Base-by-base conservation (phyloP, 2,113 vertebrate species). In the Ceuthmochares aereus region DNA sequence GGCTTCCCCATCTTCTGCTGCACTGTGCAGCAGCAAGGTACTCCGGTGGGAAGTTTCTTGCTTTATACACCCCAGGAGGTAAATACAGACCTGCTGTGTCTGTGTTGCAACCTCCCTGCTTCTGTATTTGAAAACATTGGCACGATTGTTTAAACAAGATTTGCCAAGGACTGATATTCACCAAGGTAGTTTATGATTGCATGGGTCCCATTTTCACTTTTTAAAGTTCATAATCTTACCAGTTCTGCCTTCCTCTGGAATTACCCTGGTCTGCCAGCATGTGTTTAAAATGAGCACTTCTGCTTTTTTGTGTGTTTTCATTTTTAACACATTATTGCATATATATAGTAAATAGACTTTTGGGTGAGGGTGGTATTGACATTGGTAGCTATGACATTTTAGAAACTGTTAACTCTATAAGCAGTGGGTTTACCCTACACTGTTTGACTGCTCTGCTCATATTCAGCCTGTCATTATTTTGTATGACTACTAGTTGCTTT, bases 231-330 rank as follows among this genome's bases (percentile, higher is more conserved):
- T 34, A 40, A 29, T 29, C 42, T 84, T 42, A 52, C 21, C 19
- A 66, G 11, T 74, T 87, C 64, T 84, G 45, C 34, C 25, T 91
- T 89, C 34, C n/a, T 78, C 77, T 84, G 76, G 76, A 94, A 91
- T 51, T 89, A 84, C 87, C 89, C 80, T 63, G 12, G 4, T 72
- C 60, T 89, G 29, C 7, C 36, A 87, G 37, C 30, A 32, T 37
- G 16, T 27, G 10, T 87, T 84, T 54, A 63, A 86, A 96, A 81
- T 18, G 0, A 66, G 42, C 23, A 63, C 67, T 87, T 94, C 89
- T 56, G 22, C 49, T 83, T 91, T 85, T 68, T 69, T 43, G 27
- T 45, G 5, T 8, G 7, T 49, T 85, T 75, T 59, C 5, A 30
- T 83, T 69, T 27, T 40, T 69, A 80, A 49, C 19, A 23, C 13